Conservation (phyloP, 92 coral and sea anemone species). For the Phenganax stokvisi region DNA sequence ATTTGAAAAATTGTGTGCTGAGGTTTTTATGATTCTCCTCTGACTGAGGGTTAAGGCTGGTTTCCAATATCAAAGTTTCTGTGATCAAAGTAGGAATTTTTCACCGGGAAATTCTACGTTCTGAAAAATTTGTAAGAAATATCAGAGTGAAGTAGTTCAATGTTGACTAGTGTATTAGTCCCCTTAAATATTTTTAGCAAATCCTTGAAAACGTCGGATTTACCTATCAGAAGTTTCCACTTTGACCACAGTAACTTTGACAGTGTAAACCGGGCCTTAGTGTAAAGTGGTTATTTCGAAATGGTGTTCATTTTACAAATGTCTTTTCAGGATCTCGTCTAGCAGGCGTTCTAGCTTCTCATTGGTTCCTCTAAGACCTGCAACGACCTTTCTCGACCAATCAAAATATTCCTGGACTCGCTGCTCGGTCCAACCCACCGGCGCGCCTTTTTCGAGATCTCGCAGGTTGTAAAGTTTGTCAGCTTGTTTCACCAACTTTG, state of each 20-base stretch:
- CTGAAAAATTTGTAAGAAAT: too few species aligned
- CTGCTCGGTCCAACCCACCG: conserved; percentile 52
- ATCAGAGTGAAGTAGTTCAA: too few species aligned
- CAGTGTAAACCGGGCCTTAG: too few species aligned
- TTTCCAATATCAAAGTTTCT: too few species aligned
- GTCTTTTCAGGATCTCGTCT: conserved; percentile 21
- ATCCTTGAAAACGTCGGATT: too few species aligned
- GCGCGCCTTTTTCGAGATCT: conserved; percentile 50
- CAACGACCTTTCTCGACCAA: conserved; percentile 45
- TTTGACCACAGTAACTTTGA: too few species aligned
- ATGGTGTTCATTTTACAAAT: not conserved
- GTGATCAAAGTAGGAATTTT: too few species aligned
- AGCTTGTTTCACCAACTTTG: conserved; percentile 44
- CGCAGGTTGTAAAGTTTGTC: conserved; percentile 48
- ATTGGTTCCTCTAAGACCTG: conserved; percentile 49
- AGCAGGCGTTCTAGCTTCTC: conserved; percentile 40
- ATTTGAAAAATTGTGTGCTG: not conserved
- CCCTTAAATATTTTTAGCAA: too few species aligned
- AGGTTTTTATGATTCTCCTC: not conserved
- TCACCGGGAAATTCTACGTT: too few species aligned
- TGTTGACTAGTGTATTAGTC: too few species aligned
- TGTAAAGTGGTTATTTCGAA: too few species aligned
- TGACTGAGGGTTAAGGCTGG: not conserved
- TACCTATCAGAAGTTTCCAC: too few species aligned
- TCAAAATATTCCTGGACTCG: conserved; percentile 47